Evolutionary conservation across 2,113 vertebrate genomes (phyloP), one percentile per base, ranked within the genome.

Genomic region (Lophura nycthemera): DNA sequence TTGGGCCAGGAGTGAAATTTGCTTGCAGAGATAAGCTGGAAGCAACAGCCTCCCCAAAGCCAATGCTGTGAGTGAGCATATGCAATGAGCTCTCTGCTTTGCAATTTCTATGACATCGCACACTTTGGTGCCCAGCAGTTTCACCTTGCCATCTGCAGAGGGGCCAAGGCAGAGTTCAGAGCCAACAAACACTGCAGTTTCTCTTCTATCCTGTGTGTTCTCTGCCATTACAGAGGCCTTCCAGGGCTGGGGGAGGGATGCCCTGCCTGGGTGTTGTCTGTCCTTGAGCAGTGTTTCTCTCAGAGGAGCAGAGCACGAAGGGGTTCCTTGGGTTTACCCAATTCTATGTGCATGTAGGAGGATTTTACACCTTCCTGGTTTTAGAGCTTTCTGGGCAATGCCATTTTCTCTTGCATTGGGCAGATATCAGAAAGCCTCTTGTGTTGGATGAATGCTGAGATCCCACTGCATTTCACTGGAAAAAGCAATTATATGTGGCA

Each of bases 381-480:
- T 48, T 32, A 21, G 30, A 9, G 20, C 8, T 40, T 75, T 34
- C 54, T 69, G 48, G 17, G 52, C 34, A 69, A n/a, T 56, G 11
- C 4, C 7, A 18, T 50, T 67, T 77, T 29, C 20, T 83, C 45
- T 81, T 52, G 42, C 60, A 25, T n/a, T 4, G 8, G 32, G 18
- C 36, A 79, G 20, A 36, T 29, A n/a, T 5, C 30, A 63, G n/a
- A 73, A 92, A 73, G 30, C 32, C 3, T 1, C 15, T 86, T 66
- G 11, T 13, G 27, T 32, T 50, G 65, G 64, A n/a, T 45, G 67
- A 72, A 73, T 34, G n/a, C 75, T 63, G 75, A 82, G n/a, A 43
- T 65, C 66, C 60, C 79, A 38, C 8, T 88, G 79, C 42, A 20
- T 86, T 93, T 92, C 42, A 64, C 47, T 80, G 56, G 60, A 60